Evolutionary conservation across 2,888 invertebrate genomes (phyloP), one percentile per base, ranked within the genome.

Genomic region (Caradrina clavipalpis): DNA sequence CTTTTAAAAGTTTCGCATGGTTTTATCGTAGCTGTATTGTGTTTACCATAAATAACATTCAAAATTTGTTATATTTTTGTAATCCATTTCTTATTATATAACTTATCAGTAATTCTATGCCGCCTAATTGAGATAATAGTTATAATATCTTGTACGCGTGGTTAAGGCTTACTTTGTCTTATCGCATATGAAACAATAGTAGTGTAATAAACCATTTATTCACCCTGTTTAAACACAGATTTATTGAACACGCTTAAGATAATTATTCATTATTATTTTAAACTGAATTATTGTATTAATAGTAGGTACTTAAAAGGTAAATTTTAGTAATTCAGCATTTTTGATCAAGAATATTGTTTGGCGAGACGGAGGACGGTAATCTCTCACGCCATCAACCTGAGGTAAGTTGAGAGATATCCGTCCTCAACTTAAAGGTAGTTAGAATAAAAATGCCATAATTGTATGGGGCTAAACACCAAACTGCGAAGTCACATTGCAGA

Each of bases 111-210:
- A 65, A 74, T 56, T 11, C 2, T 22, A 57, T 57, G 60, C 31
- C 22, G 31, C 53, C 15, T 8, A 60, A 47, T 56, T 49, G 21
- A 71, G 72, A 78, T 62, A 69, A 31, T 17, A 66, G 19, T 53
- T 54, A 56, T 53, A 21, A 47, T 57, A 65, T 55, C 2, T 64
- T 63, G 45, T 45, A 60, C 11, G 15, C 13, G 5, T 26, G 13
- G 10, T 7, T 13, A 47, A 19, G 47, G 39, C 58, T 73, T 50
- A 54, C 19, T 50, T 58, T 31, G 31, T 21, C 51, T 72, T 62
- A 78, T 55, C 54, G 35, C 35, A 31, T 8, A 35, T 49, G 42
- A 49, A 49, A 70, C 45, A 76, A 73, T 58, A 15, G 21, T 49
- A 35, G 4, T 67, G 10, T 15, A 54, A 21, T 58, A 57, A 51